Conservation (phyloP, 1,140 invertebrate species). For the Eurosta solidaginis region DNA sequence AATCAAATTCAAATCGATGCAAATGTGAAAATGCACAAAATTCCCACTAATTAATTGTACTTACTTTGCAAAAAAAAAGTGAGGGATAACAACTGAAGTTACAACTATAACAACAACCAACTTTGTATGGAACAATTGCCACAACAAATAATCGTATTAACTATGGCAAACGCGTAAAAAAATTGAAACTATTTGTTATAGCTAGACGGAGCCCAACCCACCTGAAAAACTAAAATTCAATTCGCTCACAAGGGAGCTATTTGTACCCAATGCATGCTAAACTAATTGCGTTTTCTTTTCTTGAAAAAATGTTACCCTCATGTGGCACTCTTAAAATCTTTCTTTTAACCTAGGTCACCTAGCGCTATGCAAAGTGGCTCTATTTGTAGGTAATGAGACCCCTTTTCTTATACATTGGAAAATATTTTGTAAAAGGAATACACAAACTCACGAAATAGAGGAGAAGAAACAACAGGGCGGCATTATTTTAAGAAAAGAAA, state of each 20-base stretch:
- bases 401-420: no score
- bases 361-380: no score
- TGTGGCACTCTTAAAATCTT: no score
- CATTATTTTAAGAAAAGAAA: no score
- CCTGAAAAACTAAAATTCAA: background rate
- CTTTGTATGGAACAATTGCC: background rate
- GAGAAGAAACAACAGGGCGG: no score
- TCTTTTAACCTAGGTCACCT: no score
- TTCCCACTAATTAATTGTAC: constrained; percentile 23
- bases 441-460: no score
- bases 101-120: background rate
- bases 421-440: no score
- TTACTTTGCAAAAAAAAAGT: background rate
- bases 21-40: constrained; percentile 19
- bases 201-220: background rate
- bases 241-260: background rate
- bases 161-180: background rate
- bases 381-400: no score
- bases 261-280: background rate
- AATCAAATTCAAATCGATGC: constrained; percentile 27
- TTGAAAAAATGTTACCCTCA: no score
- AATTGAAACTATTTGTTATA: background rate
- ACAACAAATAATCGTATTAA: background rate
- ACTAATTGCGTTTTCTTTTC: no score
- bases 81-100: background rate